These are phyloP conservation scores for Drosophila quasianomalipes DNA, from an alignment of 2,888 invertebrate species.

Conservation along the genomic window DNA sequence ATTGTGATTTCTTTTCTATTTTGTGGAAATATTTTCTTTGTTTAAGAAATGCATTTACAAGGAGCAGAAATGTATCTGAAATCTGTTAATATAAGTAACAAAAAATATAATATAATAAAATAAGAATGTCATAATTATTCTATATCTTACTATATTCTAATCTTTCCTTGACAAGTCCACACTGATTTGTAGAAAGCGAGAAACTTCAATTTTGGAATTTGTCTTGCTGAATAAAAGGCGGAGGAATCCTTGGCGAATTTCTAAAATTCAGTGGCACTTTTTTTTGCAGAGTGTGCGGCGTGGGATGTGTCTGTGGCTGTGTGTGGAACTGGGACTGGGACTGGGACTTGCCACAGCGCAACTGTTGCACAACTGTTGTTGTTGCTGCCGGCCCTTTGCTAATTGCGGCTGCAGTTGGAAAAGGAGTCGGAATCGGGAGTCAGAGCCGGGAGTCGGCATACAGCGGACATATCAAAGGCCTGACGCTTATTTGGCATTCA, in stretches of 20 bases:
- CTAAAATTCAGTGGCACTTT: background rate
- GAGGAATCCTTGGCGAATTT: background rate
- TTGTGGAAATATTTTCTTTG: no score
- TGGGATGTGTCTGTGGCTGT: conserved; percentile 21
- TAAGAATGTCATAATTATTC: no score
- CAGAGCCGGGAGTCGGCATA: background rate
- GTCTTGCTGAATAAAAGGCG: background rate
- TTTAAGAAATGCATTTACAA: background rate
- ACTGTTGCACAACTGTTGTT: conserved; percentile 42
- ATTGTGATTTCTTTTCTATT: no score
- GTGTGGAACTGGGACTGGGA: conserved; percentile 26
- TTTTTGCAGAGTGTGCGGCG: conserved; percentile 3
- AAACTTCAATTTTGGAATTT: background rate
- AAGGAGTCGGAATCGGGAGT: conserved; percentile 3
- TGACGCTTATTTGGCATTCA: conserved; percentile 57
- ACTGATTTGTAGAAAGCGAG: background rate
- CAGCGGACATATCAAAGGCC: conserved; percentile 62
- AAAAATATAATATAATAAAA: no score
- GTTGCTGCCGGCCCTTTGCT: conserved; percentile 36
- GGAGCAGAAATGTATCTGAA: background rate
- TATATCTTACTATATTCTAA: no score
- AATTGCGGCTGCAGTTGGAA: conserved; percentile 45
- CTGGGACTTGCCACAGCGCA: conserved; percentile 36
- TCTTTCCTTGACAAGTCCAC: no score
- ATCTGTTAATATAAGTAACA: no score